Percentiles rank a stretch among this genome's conserved stretches.
These are phyloP conservation scores for Eulemur macaco DNA, from an alignment of 2,113 vertebrate genomes.

Conservation along the genomic window DNA sequence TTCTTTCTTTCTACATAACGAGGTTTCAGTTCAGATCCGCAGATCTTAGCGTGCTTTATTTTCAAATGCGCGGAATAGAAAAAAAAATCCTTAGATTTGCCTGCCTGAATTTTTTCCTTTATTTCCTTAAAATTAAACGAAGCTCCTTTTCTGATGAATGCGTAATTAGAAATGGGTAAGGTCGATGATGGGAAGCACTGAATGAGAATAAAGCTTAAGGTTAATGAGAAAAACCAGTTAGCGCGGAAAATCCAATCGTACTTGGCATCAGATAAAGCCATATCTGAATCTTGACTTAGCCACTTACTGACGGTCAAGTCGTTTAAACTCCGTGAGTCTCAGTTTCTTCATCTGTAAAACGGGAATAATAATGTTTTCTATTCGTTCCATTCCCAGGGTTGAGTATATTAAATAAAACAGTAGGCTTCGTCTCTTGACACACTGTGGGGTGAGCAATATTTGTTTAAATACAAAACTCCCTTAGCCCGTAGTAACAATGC, in stretches of 20 bases:
- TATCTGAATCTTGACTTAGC: neutral
- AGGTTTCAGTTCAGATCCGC: neutral
- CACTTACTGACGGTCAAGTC: neutral
- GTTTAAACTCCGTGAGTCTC: neutral
- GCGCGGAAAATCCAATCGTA: neutral
- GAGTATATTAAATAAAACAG: neutral
- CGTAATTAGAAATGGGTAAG: neutral
- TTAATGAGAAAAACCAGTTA: neutral
- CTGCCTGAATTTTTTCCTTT: neutral
- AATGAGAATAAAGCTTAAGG: neutral
- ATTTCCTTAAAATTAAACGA: neutral
- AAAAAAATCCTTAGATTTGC: neutral
- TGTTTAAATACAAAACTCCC: neutral
- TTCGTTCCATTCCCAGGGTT: no score
- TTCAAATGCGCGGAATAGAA: neutral
- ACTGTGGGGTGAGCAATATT: no score
- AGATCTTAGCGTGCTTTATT: neutral
- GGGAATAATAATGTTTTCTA: neutral
- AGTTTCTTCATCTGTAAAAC: neutral
- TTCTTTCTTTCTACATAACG: neutral
- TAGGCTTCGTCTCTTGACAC: no score
- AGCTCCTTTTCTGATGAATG: neutral
- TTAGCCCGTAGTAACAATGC: rapidly evolving
- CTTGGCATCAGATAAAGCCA: neutral
- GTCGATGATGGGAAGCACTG: neutral